Evolutionary conservation across 1,140 invertebrate species (phyloP), one percentile per base, ranked within the genome.

Genomic region (Tetramorium simillimum): DNA sequence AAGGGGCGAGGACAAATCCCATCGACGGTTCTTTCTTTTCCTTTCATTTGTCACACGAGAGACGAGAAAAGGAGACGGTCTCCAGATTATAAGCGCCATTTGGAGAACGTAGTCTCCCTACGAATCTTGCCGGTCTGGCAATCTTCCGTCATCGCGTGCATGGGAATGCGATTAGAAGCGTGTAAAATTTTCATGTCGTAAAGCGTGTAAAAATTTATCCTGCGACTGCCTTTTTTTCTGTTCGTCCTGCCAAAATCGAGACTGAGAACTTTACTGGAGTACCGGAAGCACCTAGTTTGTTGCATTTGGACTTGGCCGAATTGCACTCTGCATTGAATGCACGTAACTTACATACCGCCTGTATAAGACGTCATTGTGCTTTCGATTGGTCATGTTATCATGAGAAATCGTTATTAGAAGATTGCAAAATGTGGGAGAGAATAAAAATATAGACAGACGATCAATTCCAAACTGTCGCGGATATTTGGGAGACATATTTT

Each of bases 401-500:
- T 33, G 49, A 28, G 33, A 70, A 40, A 40, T 40, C 6, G 12
- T 49, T 49, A 9, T 60, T 73, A 16, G 24, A 82, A 18, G 16
- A 82, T 40, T 69, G 46, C 21, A 28, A 60, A 33, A 82, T 18
- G 67, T 37, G 51, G 37, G 7, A 75, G 4, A 62, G 40, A 69
- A 49, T 49, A 49, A 16, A 14, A 49, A 24, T 24, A 46, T 16
- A 67, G 1, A 14, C n/a, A 73, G n/a, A 73, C 28, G 33, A 77
- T 49, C 33, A 73, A 46, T 69, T 65, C 43, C 9, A 33, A 56
- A 70, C 18, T 70, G 16, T 62, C 73, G 70, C 37, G 51, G 76
- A 88, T 69, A 93, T 87, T 92, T 94, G 93, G 94, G 93, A 95
- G 94, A 95, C 94, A 95, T 94, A 95, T 95, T 95, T 95, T 95